Evolutionary conservation across 2,797 vertebrate species (phyloP).

Genomic region (Buceros bicornis): DNA sequence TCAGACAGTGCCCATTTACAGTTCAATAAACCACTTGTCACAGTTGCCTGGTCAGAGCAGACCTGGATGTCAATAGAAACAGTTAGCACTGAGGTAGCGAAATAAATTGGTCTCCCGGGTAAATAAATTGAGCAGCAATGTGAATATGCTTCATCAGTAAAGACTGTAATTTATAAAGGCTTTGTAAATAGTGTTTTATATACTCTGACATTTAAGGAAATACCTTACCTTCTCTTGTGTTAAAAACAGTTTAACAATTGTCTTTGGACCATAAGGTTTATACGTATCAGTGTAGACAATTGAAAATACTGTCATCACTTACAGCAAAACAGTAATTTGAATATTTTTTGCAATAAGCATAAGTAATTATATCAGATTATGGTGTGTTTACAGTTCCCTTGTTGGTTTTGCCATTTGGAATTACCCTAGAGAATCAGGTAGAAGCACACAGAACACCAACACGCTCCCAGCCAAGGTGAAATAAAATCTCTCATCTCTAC

Average conservation of each 20-base stretch:
- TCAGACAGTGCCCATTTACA: conserved; percentile 83
- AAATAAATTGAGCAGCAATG: conserved; percentile 83
- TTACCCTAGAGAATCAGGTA: background rate
- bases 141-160: conserved; percentile 78
- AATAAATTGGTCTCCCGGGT: conserved; percentile 90
- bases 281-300: background rate
- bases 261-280: background rate
- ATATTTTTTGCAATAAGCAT: background rate
- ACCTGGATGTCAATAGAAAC: conserved; percentile 85
- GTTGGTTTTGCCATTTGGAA: background rate
- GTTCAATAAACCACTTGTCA: conserved; percentile 90
- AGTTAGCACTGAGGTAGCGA: conserved; percentile 79
- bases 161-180: conserved; percentile 80
- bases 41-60: conserved; percentile 85
- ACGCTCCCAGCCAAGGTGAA: background rate
- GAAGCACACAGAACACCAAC: background rate
- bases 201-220: conserved; percentile 68
- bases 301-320: background rate
- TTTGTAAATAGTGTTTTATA: conserved; percentile 78
- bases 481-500: background rate
- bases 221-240: conserved; percentile 1
- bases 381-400: background rate
- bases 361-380: background rate
- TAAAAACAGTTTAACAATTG: background rate
- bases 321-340: background rate